phyloP scores from a whole-genome alignment of 2,797 vertebrate species.

The Ctenosaura bakeri region DNA sequence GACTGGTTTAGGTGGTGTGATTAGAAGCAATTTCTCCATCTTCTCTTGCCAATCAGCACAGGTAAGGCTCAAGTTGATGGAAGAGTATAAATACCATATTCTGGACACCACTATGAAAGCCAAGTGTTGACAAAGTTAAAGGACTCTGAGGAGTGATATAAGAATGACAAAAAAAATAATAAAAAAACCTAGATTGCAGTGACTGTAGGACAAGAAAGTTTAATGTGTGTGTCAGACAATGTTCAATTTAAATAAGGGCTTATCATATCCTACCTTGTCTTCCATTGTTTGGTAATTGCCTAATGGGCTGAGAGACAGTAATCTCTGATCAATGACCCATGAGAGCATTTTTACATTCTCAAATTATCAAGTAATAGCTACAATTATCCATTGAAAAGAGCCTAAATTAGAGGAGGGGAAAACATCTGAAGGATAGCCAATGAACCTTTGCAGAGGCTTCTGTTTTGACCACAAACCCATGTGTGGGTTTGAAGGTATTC shows the following conservation, averaged over 20 bases:
- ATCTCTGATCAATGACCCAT: conserved; percentile 9
- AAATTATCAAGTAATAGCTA: conserved; percentile 8
- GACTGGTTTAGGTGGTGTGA: not conserved
- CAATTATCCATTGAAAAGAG: conserved; percentile 6
- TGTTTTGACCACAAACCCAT: not conserved
- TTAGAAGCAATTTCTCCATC: not conserved
- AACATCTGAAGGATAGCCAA: not conserved
- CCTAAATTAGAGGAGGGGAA: not conserved
- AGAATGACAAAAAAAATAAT: not conserved
- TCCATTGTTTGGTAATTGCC: conserved; percentile 22
- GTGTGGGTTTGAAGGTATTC: not conserved
- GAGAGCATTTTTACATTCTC: conserved; percentile 21
- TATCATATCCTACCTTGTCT: not conserved
- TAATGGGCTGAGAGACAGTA: conserved; percentile 3
- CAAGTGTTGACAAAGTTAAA: not conserved
- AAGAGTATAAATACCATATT: not conserved
- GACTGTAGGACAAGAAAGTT: not conserved
- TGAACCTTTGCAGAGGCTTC: not conserved
- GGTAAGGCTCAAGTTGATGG: not conserved
- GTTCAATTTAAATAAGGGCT: conserved; percentile 20
- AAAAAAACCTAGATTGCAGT: not conserved
- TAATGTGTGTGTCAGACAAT: not conserved
- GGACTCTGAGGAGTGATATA: not conserved
- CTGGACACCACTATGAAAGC: not conserved
- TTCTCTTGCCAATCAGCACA: not conserved